Base-by-base conservation (phyloP, 2,797 vertebrate genomes). In the Heteromormyrus szaboi region DNA sequence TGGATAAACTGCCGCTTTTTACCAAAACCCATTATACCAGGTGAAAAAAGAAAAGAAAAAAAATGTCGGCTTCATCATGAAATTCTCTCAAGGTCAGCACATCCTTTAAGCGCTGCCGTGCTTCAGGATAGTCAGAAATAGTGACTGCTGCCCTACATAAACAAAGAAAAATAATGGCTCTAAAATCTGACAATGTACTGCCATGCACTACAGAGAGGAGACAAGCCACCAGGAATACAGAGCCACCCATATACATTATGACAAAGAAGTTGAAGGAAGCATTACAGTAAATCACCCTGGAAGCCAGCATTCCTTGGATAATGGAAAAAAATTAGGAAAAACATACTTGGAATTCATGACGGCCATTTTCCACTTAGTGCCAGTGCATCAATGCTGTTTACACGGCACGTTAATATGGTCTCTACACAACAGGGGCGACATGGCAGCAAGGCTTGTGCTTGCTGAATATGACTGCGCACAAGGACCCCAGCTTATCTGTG, bases 331-430 rank as follows among this genome's bases (percentile, higher is more conserved):
- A 95, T 91, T 88, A 91, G 90, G 91, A 95, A 94, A 95, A 92
- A 91, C 92, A 93, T 94, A 94, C 92, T 92, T 89, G 88, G 95
- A 92, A 96, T 96, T 95, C 94, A 95, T 94, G 93, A 91, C 93
- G 91, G 92, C 92, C 94, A 94, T 94, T 95, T 95, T 93, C 92
- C 92, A 92, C 93, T 91, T 92, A 87, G 19, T 89, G 91, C 90
- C 93, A 93, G 94, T 90, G 95, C 94, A 95, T 94, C 94, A 94
- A 94, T 94, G 95, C 90, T 88, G 91, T 89, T 88, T 93, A 94
- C 91, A 93, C 89, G 89, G 94, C 93, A 94, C 93, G 93, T 94
- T 94, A 95, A 93, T 95, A 92, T 56, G 89, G 91, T 89, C 90
- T 92, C 90, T 92, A 92, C 93, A 91, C 92, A 92, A 93, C 92